Base-by-base conservation (phyloP, 2,888 invertebrate species). In the Tridacna gigas region DNA sequence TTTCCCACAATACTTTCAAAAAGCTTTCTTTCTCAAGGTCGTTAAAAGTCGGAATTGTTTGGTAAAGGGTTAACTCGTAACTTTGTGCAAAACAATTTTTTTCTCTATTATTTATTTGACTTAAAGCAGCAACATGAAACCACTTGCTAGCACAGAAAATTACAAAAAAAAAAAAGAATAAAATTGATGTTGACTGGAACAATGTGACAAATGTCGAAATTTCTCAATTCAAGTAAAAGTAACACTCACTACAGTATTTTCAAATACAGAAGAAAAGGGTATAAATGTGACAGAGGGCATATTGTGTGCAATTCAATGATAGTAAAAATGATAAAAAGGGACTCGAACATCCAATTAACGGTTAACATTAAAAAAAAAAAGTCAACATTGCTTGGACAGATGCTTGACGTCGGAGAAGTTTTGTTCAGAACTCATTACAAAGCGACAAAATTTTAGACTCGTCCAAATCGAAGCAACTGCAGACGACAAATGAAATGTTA, bases 311-410 rank as follows among this genome's bases (percentile, higher is more conserved):
- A 71, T 71, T 71, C 51, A 71, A 71, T 51, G 71, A 71, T 71
- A 71, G 71, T 71, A 51, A 71, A 71, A 48, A 71, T 51, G 71
- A 71, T 71, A 47, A 71, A 71, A 71, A 37, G 37, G 71, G 71
- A 26, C 71, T 71, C 71, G 71, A 71, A 71, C 71, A 18, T 71
- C 71, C 48, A 71, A 71, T 71, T 71, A 71, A 71, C 71, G 71
- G 71, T 71, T 71, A 51, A 37, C 37, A 37, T 37, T 2, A 37
- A 7, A 71, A 37, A 28, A 71, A 63, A 67, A 71, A 71, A 48
- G 51, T 48, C 51, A 51, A 71, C 48, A 48, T 25, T 47, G 71
- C 20, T 45, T 0, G 3, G 26, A 25, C 71, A 71, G 71, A 71
- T 71, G 71, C 71, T 71, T 26, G 4, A 37, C 71, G 71, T 67